These are phyloP conservation scores for Oscheius sp. DNA, from an alignment of 2,888 invertebrate species.

Conservation along the genomic window DNA sequence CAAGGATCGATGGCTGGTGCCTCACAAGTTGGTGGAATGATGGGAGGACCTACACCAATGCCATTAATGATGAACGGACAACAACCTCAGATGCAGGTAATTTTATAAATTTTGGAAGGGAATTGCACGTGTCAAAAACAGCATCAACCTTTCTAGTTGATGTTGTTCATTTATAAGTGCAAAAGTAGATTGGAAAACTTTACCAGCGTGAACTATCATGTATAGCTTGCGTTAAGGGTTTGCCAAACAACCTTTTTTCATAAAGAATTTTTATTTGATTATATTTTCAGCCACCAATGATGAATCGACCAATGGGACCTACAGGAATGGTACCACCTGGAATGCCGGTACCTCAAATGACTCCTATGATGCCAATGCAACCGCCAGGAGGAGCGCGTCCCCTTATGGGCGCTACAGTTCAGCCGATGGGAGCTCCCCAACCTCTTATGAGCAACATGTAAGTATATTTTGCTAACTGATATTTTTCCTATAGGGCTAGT, in stretches of 20 bases:
- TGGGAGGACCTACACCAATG: slow-evolving; percentile 1
- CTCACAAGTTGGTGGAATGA: too few relatives aligned
- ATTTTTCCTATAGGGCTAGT: slow-evolving; percentile 14
- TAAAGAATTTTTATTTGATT: slow-evolving; percentile 26
- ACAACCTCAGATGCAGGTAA: slow-evolving; percentile 24
- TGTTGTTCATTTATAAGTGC: background rate
- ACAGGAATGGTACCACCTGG: slow-evolving; percentile 33
- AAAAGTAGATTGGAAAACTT: slow-evolving; percentile 30
- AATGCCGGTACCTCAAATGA: background rate
- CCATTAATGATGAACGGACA: slow-evolving; percentile 32
- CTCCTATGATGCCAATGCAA: slow-evolving; percentile 7
- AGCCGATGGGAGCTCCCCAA: background rate
- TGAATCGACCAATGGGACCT: slow-evolving; percentile 23
- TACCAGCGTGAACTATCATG: slow-evolving; percentile 41
- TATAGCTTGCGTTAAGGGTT: slow-evolving; percentile 39
- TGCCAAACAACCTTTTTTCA: slow-evolving; percentile 33
- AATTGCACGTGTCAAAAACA: background rate
- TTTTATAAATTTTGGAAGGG: slow-evolving; percentile 19
- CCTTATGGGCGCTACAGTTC: slow-evolving; percentile 6
- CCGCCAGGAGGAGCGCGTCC: slow-evolving; percentile 1
- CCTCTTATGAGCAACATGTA: slow-evolving; percentile 20
- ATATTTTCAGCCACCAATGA: slow-evolving; percentile 20
- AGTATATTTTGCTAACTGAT: background rate
- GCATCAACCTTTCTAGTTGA: background rate
- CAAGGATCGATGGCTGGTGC: background rate